Evolutionary conservation across 1,140 invertebrate species (phyloP), one percentile per base, ranked within the genome.

Genomic region (Drosophila melanica): DNA sequence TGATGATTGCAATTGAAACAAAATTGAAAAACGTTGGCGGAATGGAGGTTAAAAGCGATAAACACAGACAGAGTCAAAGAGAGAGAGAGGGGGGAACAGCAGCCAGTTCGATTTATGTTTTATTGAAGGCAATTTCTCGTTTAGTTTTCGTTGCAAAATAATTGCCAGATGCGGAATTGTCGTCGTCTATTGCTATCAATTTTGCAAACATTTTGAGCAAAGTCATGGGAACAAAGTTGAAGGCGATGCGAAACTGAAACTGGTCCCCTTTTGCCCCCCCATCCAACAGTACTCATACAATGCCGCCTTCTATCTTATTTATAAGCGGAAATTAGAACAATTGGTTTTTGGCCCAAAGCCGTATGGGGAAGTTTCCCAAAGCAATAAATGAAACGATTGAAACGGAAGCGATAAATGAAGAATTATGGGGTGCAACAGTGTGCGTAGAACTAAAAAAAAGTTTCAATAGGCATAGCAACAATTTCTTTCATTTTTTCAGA

Each of bases 111-210:
- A 87, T 78, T 78, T 86, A 82, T 82, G 79, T 53, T 86, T 76
- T 76, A 87, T 87, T 87, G 64, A 76, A 79, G 79, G 42, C 84
- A 87, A 81, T 86, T 86, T 75, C 54, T 78, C 58, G 66, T 82
- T 70, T 54, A 59, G 45, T 67, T 67, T 66, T 67, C 60, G 66
- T 77, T 57, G 64, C 30, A 66, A 71, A 71, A 86, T 87, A 87
- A 87, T 87, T 82, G 79, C 72, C 57, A 67, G 69, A 66, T 76
- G 82, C 60, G 64, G 51, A 86, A 81, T 81, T 87, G 64, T 70
- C 55, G 64, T 70, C 55, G 54, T 74, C 74, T 67, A 86, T 75
- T 68, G 77, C 78, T 86, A 75, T 63, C 57, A 42, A 45, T 20
- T 44, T 42, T 10, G 23, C 33, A 35, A 51, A 53, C 45, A 55